Conservation (phyloP, 2,797 vertebrate genomes). For the Mico argentatus region DNA sequence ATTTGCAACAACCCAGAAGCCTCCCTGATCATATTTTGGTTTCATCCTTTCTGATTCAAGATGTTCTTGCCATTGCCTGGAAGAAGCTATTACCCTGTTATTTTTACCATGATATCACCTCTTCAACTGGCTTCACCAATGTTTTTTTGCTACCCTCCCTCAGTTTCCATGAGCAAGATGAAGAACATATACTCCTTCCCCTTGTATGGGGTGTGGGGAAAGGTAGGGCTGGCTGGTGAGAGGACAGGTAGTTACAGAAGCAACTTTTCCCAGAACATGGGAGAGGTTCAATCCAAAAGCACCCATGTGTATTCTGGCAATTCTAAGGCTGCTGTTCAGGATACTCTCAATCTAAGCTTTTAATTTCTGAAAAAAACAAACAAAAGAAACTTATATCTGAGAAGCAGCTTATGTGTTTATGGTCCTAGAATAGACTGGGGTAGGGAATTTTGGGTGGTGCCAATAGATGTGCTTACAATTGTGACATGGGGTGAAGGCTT, state of each 20-base stretch:
- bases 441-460: not conserved
- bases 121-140: not conserved
- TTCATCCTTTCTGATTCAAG: not conserved
- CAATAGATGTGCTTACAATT: not conserved
- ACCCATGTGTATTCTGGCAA: not conserved
- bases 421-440: not conserved
- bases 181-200: not conserved
- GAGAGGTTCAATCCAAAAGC: not conserved
- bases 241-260: not conserved
- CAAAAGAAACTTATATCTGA: not conserved
- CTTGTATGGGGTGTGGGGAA: not conserved
- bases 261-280: not conserved
- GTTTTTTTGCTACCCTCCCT: not conserved
- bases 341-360: not conserved
- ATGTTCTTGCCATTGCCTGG: not conserved
- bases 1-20: not conserved
- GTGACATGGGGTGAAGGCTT: not conserved
- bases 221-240: not conserved
- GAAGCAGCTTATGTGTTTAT: not conserved
- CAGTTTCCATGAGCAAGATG: not conserved
- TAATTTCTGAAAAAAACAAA: not conserved
- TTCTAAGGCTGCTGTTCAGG: not conserved
- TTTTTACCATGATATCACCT: not conserved
- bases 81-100: not conserved
- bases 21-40: not conserved